A percentile compares a stretch with the other conserved stretches of the same genome.
phyloP scores from a whole-genome alignment of 2,888 invertebrate species.

The Galerucella nymphaeae region DNA sequence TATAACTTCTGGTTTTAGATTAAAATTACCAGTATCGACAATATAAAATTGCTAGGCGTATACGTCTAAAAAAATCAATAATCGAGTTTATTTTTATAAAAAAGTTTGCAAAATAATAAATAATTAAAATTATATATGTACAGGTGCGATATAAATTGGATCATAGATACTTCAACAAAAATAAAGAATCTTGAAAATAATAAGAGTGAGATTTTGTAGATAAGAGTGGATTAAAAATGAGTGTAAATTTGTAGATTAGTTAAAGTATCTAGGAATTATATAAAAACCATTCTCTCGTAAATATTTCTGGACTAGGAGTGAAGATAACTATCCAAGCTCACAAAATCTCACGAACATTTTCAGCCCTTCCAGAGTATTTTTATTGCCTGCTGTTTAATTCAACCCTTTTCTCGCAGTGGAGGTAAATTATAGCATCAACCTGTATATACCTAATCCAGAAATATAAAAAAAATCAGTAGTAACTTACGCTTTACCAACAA shows the following conservation, averaged over 20 bases:
- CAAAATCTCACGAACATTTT: too few relatives aligned
- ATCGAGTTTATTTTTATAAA: neutral
- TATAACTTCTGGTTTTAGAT: too few relatives aligned
- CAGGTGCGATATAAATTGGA: neutral
- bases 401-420: too few relatives aligned
- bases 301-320: neutral
- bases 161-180: neutral
- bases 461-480: neutral
- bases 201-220: too few relatives aligned
- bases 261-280: neutral
- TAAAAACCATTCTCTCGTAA: neutral
- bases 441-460: neutral
- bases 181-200: too few relatives aligned
- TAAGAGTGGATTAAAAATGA: too few relatives aligned
- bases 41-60: neutral
- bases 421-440: too few relatives aligned
- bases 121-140: slow-evolving; percentile 2
- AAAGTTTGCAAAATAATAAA: slow-evolving; percentile 1
- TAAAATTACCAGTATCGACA: too few relatives aligned
- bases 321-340: neutral
- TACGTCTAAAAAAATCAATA: neutral
- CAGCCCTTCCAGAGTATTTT: too few relatives aligned
- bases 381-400: too few relatives aligned
- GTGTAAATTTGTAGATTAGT: neutral
- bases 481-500: neutral